Conservation (phyloP, 2,888 invertebrate genomes). For the Scaeva pyrastri region DNA sequence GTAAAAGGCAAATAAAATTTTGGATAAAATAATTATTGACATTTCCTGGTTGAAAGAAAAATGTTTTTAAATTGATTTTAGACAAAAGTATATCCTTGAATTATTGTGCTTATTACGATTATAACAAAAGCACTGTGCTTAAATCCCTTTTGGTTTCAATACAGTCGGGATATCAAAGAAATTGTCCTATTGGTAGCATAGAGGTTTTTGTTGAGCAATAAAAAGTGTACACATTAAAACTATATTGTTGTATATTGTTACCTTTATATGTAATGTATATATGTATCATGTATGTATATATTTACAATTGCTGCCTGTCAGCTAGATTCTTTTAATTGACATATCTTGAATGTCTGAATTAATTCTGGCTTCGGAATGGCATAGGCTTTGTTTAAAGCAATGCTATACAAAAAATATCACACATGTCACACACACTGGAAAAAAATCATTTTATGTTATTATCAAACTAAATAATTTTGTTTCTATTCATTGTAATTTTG, state of each 20-base stretch:
- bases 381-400: too few relatives aligned
- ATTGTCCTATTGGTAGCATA: neutral
- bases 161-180: slow-evolving; percentile 3
- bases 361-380: neutral
- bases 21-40: neutral
- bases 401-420: too few relatives aligned
- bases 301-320: neutral
- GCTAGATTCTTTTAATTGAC: slow-evolving; percentile 20
- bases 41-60: slow-evolving; percentile 24
- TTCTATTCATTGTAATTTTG: too few relatives aligned
- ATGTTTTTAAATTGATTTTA: neutral
- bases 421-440: neutral
- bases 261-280: too few relatives aligned
- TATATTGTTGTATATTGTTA: neutral
- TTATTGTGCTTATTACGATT: neutral
- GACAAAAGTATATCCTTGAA: slow-evolving; percentile 6
- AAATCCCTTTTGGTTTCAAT: neutral
- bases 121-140: neutral
- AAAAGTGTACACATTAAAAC: neutral
- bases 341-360: neutral
- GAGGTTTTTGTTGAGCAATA: neutral
- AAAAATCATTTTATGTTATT: neutral
- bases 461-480: too few relatives aligned
- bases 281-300: too few relatives aligned
- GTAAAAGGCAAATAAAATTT: neutral